phyloP scores from a whole-genome alignment of 2,888 invertebrate genomes.

The Microplitis manilae region DNA sequence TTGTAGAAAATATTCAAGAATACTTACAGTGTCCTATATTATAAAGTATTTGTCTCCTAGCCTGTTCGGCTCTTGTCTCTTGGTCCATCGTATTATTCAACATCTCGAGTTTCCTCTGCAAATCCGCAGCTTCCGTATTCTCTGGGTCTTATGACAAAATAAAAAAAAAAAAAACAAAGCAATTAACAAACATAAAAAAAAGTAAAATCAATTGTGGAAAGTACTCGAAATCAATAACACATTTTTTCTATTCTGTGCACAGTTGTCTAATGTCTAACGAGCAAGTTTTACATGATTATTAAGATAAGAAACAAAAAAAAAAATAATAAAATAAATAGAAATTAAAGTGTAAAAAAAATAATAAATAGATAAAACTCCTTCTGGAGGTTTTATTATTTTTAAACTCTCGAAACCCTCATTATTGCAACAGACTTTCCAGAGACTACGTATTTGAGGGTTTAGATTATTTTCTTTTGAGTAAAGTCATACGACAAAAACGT shows the following conservation, averaged over 20 bases:
- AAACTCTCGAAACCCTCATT: too few species aligned
- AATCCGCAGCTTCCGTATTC: conserved; percentile 88
- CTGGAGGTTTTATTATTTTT: too few species aligned
- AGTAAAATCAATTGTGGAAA: background rate
- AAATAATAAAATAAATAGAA: too few species aligned
- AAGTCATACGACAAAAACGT: too few species aligned
- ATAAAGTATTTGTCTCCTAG: conserved; percentile 85
- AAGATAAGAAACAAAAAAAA: too few species aligned
- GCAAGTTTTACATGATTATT: background rate
- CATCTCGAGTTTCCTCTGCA: conserved; percentile 91
- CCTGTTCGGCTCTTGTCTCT: conserved; percentile 84
- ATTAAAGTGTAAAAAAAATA: background rate
- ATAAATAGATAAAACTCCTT: too few species aligned
- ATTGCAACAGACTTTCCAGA: background rate
- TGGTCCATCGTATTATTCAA: conserved; percentile 93
- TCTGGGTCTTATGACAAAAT: conserved; percentile 81
- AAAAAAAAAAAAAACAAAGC: conserved; percentile 29
- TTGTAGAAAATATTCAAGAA: conserved; percentile 20
- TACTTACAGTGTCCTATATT: conserved; percentile 85
- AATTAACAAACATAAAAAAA: background rate
- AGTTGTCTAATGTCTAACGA: background rate
- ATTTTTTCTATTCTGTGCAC: background rate
- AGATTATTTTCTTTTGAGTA: background rate
- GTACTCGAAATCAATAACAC: background rate
- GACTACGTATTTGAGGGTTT: background rate